phyloP scores from a whole-genome alignment of 2,797 vertebrate genomes.

The Glyptemys insculpta region DNA sequence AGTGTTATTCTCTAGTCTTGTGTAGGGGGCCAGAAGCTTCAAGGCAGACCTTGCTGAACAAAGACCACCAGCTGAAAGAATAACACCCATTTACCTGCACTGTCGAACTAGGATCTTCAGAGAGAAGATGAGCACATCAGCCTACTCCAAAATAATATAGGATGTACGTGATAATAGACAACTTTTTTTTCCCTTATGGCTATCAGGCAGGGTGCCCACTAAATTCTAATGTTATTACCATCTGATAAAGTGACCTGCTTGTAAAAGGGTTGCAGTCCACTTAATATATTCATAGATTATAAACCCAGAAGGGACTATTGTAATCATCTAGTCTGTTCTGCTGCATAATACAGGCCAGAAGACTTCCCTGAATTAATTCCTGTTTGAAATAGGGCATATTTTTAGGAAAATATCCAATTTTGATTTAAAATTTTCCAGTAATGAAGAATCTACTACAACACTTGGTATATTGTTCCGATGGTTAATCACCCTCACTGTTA shows the following conservation, averaged over 20 bases:
- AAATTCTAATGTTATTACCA: conserved; percentile 49
- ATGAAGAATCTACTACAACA: too few species aligned
- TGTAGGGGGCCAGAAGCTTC: background rate
- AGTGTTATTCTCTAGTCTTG: conserved; percentile 12
- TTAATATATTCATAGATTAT: background rate
- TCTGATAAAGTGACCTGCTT: conserved; percentile 46
- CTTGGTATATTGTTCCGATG: too few species aligned
- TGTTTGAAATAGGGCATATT: too few species aligned
- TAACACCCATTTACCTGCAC: background rate
- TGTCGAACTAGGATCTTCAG: background rate
- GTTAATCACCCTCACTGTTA: too few species aligned
- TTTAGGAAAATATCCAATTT: background rate
- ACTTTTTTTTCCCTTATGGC: background rate
- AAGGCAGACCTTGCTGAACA: background rate
- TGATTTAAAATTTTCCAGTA: background rate
- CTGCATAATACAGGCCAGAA: background rate
- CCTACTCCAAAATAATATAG: background rate
- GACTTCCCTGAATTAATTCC: background rate
- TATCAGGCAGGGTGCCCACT: background rate
- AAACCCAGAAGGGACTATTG: background rate
- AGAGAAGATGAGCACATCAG: background rate
- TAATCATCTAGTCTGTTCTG: background rate
- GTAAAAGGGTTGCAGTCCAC: conserved; percentile 25
- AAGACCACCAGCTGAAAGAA: background rate
- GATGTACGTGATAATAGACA: background rate